Evolutionary conservation across 2,888 invertebrate species (phyloP).

Genomic region (Drosophila ustulata): DNA sequence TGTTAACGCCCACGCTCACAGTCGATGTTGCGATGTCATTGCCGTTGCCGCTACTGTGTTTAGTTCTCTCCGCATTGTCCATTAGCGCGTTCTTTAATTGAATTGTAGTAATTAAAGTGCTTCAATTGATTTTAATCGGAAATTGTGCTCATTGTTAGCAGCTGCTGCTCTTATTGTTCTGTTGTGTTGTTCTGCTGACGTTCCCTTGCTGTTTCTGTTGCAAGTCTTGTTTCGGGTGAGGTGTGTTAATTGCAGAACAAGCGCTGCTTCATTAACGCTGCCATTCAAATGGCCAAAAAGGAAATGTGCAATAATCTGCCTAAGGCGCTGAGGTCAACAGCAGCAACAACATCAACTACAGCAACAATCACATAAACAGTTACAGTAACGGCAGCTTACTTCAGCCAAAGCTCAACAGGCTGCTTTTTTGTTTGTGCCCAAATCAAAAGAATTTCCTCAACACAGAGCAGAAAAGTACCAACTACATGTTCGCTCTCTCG

Average conservation of each 20-base stretch:
- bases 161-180: slow-evolving; percentile 32
- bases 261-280: slow-evolving; percentile 72
- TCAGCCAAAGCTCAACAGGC: slow-evolving; percentile 68
- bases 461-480: slow-evolving; percentile 42
- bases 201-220: neutral
- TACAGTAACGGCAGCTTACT: slow-evolving; percentile 16
- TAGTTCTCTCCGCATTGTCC: slow-evolving; percentile 45
- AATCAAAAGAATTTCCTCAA: slow-evolving; percentile 59
- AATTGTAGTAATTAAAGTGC: slow-evolving; percentile 82
- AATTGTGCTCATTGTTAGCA: slow-evolving; percentile 75
- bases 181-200: slow-evolving; percentile 13
- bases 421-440: slow-evolving; percentile 56
- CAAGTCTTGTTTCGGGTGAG: slow-evolving; percentile 14
- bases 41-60: slow-evolving; percentile 30
- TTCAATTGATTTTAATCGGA: slow-evolving; percentile 82
- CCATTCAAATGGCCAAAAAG: slow-evolving; percentile 66
- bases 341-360: slow-evolving; percentile 17
- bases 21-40: slow-evolving; percentile 48
- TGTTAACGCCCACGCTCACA: slow-evolving; percentile 41
- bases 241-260: slow-evolving; percentile 62
- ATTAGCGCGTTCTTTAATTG: slow-evolving; percentile 79
- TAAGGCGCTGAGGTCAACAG: slow-evolving; percentile 61
- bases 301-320: slow-evolving; percentile 75
- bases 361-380: slow-evolving; percentile 17
- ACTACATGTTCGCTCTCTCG: neutral